phyloP scores from a whole-genome alignment of 2,888 invertebrate genomes.

The Myopa tessellatipennis region DNA sequence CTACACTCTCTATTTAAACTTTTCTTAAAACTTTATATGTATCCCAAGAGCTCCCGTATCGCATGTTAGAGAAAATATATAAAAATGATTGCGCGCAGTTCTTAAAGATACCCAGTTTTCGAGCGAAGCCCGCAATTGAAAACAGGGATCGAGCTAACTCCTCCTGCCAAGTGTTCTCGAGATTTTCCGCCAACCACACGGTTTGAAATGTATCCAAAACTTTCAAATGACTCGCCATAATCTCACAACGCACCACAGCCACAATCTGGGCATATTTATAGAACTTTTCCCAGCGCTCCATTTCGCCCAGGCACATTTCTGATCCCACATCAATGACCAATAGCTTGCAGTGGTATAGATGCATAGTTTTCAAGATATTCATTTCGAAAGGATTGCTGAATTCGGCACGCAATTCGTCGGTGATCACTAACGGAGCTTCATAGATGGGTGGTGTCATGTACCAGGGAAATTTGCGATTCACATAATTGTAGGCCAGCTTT shows the following conservation, averaged over 20 bases:
- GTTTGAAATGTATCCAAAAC: slow-evolving; percentile 49
- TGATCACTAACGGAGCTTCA: slow-evolving; percentile 48
- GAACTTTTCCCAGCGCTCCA: slow-evolving; percentile 59
- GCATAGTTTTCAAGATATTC: slow-evolving; percentile 51
- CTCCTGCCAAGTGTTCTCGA: slow-evolving; percentile 54
- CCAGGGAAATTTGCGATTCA: slow-evolving; percentile 54
- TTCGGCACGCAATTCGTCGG: slow-evolving; percentile 39
- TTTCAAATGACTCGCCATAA: slow-evolving; percentile 52
- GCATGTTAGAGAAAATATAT: slow-evolving; percentile 56
- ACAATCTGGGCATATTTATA: slow-evolving; percentile 54
- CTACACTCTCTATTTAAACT: not conserved
- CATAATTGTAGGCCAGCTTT: slow-evolving; percentile 56
- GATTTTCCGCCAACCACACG: slow-evolving; percentile 50
- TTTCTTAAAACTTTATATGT: slow-evolving; percentile 51
- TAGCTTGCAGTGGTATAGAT: slow-evolving; percentile 52
- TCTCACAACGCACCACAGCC: slow-evolving; percentile 53
- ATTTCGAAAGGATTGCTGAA: slow-evolving; percentile 53
- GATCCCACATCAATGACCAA: slow-evolving; percentile 56
- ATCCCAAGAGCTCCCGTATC: slow-evolving; percentile 54
- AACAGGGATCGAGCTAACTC: slow-evolving; percentile 51
- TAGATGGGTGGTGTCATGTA: slow-evolving; percentile 51
- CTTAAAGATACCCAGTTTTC: slow-evolving; percentile 44
- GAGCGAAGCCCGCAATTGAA: slow-evolving; percentile 50
- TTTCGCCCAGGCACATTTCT: slow-evolving; percentile 49
- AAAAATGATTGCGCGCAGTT: slow-evolving; percentile 51